A percentile compares a stretch with the other conserved stretches of the same genome.
phyloP scores from a whole-genome alignment of 37 sponge, comb jelly and placozoan genomes.

The Geodia barretti region DNA sequence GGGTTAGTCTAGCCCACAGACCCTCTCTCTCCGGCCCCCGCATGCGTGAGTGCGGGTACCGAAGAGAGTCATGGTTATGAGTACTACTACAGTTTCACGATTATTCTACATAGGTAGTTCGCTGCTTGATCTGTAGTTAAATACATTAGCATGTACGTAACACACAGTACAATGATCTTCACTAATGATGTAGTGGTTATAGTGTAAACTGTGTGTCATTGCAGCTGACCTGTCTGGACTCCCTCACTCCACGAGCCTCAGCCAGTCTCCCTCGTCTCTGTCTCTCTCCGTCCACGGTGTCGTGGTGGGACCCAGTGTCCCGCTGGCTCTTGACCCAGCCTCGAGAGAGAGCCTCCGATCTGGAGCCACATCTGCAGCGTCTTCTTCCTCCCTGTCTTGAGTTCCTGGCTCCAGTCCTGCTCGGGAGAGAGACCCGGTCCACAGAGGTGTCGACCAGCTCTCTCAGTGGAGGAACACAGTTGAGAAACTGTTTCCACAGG shows the following conservation, averaged over 20 bases:
- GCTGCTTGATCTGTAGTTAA: no score
- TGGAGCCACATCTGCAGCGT: not conserved
- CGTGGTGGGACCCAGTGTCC: constrained; percentile 40
- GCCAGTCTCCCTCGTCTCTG: constrained; percentile 13
- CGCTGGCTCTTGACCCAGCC: constrained; percentile 27
- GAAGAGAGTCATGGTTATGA: no score
- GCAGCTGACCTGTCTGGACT: constrained; percentile 8
- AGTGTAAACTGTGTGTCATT: not conserved
- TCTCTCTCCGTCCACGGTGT: constrained; percentile 22
- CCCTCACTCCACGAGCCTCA: constrained; percentile 18
- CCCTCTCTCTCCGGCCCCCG: no score
- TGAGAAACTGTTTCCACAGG: constrained; percentile 4
- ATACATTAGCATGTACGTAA: no score
- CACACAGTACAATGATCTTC: not conserved
- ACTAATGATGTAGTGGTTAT: not conserved
- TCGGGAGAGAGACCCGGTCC: not conserved
- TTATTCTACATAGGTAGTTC: no score
- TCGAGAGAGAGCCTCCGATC: not conserved
- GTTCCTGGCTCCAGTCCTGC: constrained; percentile 26
- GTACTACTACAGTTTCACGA: no score
- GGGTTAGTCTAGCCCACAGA: no score
- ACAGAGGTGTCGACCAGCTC: not conserved
- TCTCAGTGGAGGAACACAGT: not conserved
- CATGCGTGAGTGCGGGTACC: not conserved
- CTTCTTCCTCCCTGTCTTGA: constrained; percentile 4